Evolutionary conservation across 1,140 invertebrate species (phyloP).

Genomic region (Pseudachorutes palmiensis): DNA sequence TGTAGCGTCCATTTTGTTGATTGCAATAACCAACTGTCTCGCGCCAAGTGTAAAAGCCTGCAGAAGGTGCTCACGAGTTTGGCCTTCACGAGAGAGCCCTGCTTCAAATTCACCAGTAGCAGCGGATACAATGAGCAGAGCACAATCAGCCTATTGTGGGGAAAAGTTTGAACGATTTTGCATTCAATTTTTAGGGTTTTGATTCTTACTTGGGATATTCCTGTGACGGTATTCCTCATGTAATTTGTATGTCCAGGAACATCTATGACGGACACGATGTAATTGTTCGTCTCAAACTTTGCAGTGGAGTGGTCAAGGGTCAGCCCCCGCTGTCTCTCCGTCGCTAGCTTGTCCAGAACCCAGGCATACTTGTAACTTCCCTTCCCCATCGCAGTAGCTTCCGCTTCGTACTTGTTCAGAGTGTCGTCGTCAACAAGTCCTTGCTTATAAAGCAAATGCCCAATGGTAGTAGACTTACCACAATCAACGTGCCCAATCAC

Average conservation of each 20-base stretch:
- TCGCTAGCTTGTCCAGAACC: constrained; percentile 98
- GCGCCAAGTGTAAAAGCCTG: constrained; percentile 96
- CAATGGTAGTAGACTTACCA: too few species aligned
- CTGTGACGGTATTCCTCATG: constrained; percentile 99
- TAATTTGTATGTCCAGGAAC: constrained; percentile 98
- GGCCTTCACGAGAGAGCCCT: constrained; percentile 97
- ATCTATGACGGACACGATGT: constrained; percentile 98
- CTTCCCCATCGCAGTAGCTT: constrained; percentile 95
- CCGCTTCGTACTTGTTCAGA: constrained; percentile 94
- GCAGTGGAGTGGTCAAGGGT: constrained; percentile 98
- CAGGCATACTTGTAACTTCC: constrained; percentile 95
- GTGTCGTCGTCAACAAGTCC: constrained; percentile 93
- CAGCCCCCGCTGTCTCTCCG: constrained; percentile 98
- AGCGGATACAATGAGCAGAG: constrained; percentile 92
- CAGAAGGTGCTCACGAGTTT: constrained; percentile 96
- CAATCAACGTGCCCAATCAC: too few species aligned
- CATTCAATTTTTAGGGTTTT: too few species aligned
- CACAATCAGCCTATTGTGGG: constrained; percentile 88
- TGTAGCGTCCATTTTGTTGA: constrained; percentile 99
- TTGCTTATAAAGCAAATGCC: constrained; percentile 98
- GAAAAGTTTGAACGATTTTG: too few species aligned
- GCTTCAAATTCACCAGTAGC: constrained; percentile 98
- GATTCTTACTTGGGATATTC: constrained; percentile 68
- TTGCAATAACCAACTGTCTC: constrained; percentile 88
- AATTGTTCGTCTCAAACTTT: constrained; percentile 97